Conservation (phyloP, 2,797 vertebrate genomes). For the Pogoniulus pusillus region DNA sequence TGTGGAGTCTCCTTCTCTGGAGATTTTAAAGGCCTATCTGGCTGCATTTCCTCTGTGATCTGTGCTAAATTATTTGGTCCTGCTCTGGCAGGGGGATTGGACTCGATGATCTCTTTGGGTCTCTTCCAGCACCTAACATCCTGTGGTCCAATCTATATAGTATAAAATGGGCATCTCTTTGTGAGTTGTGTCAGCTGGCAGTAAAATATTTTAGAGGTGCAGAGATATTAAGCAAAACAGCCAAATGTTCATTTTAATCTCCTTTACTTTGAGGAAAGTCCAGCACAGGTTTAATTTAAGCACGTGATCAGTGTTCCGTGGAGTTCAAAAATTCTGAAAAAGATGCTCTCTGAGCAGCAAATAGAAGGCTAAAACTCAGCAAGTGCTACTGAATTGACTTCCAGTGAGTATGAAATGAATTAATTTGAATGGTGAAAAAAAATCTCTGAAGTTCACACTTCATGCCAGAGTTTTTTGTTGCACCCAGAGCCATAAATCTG, state of each 20-base stretch:
- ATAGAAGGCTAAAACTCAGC: not conserved
- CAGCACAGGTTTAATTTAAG: not conserved
- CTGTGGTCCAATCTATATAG: not conserved
- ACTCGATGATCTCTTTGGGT: no score
- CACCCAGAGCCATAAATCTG: not conserved
- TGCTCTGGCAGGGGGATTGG: no score
- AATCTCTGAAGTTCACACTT: not conserved
- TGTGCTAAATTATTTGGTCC: no score
- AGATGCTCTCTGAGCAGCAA: not conserved
- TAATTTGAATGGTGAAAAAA: not conserved
- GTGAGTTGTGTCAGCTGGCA: constrained; percentile 3
- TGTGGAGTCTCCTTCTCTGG: no score
- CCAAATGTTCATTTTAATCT: constrained; percentile 9
- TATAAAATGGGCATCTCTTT: not conserved
- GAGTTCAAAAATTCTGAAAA: not conserved
- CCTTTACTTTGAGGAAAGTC: constrained; percentile 8
- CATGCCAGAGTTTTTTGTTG: not conserved
- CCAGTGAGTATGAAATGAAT: not conserved
- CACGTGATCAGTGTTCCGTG: not conserved
- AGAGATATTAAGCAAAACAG: constrained; percentile 41
- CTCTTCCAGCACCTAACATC: no score
- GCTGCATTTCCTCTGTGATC: no score
- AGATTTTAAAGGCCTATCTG: no score
- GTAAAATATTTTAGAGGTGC: constrained; percentile 1
- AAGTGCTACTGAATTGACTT: not conserved